Evolutionary conservation across 2,797 vertebrate species (phyloP), one percentile per base, ranked within the genome.

Genomic region (Pitangus sulphuratus): DNA sequence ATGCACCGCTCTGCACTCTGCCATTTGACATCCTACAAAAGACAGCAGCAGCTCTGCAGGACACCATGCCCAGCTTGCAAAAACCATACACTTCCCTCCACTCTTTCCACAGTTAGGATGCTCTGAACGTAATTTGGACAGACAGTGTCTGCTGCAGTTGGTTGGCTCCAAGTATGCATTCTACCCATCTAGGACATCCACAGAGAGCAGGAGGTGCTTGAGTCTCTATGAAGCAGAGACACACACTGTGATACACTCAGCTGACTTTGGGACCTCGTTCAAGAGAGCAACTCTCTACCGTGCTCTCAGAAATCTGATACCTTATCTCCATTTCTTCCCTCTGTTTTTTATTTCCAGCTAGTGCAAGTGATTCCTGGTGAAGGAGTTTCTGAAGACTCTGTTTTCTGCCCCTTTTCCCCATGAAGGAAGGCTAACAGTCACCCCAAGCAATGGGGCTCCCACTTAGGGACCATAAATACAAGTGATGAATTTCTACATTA

Each of bases 1-100:
- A 21, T 0, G 0, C 18, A 14, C 25, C 22, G 0, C n/a, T 2
- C 3, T 22, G 40, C 15, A 7, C 28, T 44, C 75, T 50, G 39
- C 22, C 48, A 10, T 28, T 5, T 33, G 35, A 58, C 39, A 42
- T 18, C 15, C 44, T 56, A 12, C 14, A 40, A 65, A 54, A 40
- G n/a, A 40, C 18, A 39, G 3, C 40, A 26, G 18, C 26, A 25
- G 19, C n/a, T 74, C 85, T 53, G 33, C 16, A 9, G 50, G 26
- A n/a, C 51, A 45, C 5, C n/a, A 30, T 14, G 18, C 24, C 45
- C 47, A 26, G 37, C 47, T 57, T 37, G 17, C 26, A n/a, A 48
- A 66, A 24, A 4, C 2, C 15, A 4, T 6, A 21, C 6, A 24
- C 9, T 26, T 71, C 22, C 19, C 47, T 35, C 35, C 11, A 3